Evolutionary conservation across 2,888 invertebrate genomes (phyloP), one percentile per base, ranked within the genome.

Genomic region (Drosophila anomalata): DNA sequence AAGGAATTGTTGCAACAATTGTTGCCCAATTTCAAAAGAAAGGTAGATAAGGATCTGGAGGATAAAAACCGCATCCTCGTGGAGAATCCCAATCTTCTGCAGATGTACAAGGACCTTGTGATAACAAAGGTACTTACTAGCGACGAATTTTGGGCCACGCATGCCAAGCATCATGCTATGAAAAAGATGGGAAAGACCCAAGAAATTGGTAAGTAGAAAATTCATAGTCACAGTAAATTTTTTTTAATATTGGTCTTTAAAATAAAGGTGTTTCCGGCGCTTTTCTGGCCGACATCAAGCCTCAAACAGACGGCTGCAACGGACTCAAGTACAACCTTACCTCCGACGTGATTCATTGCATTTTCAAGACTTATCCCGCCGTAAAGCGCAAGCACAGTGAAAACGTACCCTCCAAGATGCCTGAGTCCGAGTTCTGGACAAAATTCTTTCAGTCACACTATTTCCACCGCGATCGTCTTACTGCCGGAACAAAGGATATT

Each of bases 361-460:
- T 99, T 93, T 99, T 99, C 92, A 97, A 98, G 93, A 99, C 99
- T 70, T 99, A 99, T 93, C 99, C 99, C 20, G 98, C 98, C 78
- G 99, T 99, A 0, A 96, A 97, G 89, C 96, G 96, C 93, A 99
- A 99, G 94, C 98, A 99, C 92, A 93, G 95, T 63, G 99, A 99
- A 91, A 96, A 97, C 92, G 99, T 99, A 39, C 99, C 99, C 31
- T 94, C 96, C 74, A 97, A 98, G 93, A 94, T 99, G 94, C 95
- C 96, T 0, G 99, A 99, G 92, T 95, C 97, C 0, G 98, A 99
- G 89, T 99, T 99, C 93, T 99, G 99, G 99, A 98, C 98, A 12
- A 97, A 98, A 90, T 99, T 99, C 93, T 99, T 99, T 93, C 99
- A 99, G 91, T 99, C 99, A 14, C 99, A 99, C 93, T 99, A 99